Conservation (phyloP, 2,113 vertebrate genomes). For the Odontesthes bonariensis region DNA sequence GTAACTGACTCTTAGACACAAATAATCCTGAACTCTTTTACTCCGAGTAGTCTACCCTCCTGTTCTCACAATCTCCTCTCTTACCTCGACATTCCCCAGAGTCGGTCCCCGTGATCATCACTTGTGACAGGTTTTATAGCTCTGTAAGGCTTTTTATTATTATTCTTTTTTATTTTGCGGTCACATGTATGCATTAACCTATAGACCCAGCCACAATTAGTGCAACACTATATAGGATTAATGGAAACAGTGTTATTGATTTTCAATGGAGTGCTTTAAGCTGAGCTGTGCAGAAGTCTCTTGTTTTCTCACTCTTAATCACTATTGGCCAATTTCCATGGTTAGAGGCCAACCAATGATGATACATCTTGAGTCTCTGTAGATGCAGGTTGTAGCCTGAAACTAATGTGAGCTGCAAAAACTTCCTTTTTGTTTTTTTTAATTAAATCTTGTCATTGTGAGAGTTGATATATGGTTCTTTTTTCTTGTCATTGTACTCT, state of each 20-base stretch:
- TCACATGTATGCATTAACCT: constrained; percentile 5
- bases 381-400: neutral
- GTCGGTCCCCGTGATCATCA: constrained; percentile 4
- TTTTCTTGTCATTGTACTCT: too few species aligned
- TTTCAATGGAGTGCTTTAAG: constrained; percentile 38
- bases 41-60: neutral
- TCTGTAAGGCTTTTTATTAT: neutral
- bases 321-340: constrained; percentile 7
- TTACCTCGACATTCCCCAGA: neutral
- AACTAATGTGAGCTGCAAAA: neutral
- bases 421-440: neutral
- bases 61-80: neutral
- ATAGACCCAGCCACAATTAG: constrained; percentile 4
- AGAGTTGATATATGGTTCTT: too few species aligned
- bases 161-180: neutral
- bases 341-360: constrained; percentile 31
- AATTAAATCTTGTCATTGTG: neutral
- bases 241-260: constrained; percentile 55
- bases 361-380: constrained; percentile 5
- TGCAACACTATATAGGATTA: constrained; percentile 44
- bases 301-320: constrained; percentile 46
- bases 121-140: neutral
- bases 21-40: constrained; percentile 20
- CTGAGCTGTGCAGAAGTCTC: constrained; percentile 29
- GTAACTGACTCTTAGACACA: constrained; percentile 15